Conservation (phyloP, 2,888 invertebrate species). For the Nezara viridula region DNA sequence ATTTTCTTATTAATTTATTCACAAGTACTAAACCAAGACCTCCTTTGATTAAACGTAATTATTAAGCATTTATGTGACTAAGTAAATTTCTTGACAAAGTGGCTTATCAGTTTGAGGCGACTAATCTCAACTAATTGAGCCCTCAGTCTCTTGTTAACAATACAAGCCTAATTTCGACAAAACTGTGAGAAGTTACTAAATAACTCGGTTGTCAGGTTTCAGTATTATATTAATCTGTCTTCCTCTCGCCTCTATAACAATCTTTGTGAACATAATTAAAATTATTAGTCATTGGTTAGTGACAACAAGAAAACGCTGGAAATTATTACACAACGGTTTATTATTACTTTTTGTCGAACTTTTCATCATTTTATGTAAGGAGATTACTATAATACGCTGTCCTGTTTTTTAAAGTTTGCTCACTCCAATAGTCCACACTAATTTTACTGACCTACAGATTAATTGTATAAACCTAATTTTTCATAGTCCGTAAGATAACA, state of each 20-base stretch:
- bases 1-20: not conserved
- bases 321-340: no score
- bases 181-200: not conserved
- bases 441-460: no score
- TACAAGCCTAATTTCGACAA: no score
- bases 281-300: not conserved
- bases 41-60: not conserved
- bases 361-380: no score
- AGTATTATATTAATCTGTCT: not conserved
- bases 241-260: not conserved
- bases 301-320: no score
- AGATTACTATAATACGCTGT: no score
- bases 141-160: not conserved
- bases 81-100: conserved; percentile 11
- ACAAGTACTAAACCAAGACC: not conserved
- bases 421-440: no score
- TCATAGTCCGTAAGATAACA: no score
- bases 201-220: not conserved
- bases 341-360: no score
- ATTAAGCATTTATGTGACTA: not conserved
- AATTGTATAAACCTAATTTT: no score
- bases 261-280: not conserved
- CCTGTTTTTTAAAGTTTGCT: no score
- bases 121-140: not conserved
- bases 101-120: not conserved